A percentile compares a stretch with the other conserved stretches of the same genome.
Conservation (phyloP, 2,888 invertebrate species). For the Melieria crassipennis region DNA sequence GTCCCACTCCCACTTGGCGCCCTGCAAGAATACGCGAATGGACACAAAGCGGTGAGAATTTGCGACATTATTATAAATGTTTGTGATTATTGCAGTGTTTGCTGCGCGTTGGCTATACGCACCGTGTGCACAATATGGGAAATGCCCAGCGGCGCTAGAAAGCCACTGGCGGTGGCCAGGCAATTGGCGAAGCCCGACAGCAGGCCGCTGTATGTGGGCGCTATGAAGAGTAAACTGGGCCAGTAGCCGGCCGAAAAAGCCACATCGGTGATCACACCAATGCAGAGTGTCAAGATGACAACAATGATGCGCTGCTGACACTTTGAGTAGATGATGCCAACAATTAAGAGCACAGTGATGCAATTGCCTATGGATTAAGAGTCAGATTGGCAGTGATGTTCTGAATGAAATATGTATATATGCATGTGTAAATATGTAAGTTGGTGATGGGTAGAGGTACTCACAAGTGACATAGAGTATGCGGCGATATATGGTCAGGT, state of each 20-base stretch:
- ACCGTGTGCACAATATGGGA: constrained; percentile 51
- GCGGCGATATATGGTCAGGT: constrained; percentile 50
- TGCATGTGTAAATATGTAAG: no score
- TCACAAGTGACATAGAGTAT: constrained; percentile 52
- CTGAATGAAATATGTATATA: background rate
- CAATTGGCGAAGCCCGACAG: constrained; percentile 67
- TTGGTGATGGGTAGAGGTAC: constrained; percentile 24
- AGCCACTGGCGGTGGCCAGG: constrained; percentile 64
- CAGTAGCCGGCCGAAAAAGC: constrained; percentile 66
- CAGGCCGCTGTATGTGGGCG: constrained; percentile 66
- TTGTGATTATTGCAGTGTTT: background rate
- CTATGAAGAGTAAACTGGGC: constrained; percentile 66
- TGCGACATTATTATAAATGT: background rate
- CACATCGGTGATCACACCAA: constrained; percentile 61
- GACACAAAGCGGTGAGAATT: constrained; percentile 3
- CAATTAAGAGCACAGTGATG: constrained; percentile 49
- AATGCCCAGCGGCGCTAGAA: constrained; percentile 62
- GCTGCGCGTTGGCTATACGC: constrained; percentile 9
- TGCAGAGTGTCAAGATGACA: constrained; percentile 56
- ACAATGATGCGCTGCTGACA: constrained; percentile 59
- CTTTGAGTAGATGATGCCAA: constrained; percentile 55
- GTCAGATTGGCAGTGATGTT: background rate
- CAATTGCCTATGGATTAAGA: constrained; percentile 47
- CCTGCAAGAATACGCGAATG: constrained; percentile 50
- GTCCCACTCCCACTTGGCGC: constrained; percentile 65